Evolutionary conservation across 1,140 invertebrate species (phyloP).

Genomic region (Ceratoteleas bidentatus): DNA sequence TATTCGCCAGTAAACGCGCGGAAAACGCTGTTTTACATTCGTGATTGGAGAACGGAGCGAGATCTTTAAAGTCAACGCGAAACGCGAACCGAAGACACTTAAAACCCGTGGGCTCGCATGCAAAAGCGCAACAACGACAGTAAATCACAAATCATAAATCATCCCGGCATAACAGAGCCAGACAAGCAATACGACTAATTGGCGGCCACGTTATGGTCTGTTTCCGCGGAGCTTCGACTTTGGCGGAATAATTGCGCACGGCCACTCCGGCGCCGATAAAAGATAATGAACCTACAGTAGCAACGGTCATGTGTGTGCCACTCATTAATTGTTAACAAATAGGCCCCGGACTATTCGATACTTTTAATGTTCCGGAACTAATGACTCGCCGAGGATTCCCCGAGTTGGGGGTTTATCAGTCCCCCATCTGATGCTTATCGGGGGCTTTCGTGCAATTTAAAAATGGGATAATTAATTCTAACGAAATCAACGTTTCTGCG

Average conservation of each 20-base stretch:
- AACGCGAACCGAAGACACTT: background rate
- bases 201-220: constrained; percentile 59
- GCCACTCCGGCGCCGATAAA: constrained; percentile 47
- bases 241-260: constrained; percentile 49
- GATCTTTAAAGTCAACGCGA: too few relatives aligned
- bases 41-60: constrained; percentile 5
- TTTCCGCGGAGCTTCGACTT: constrained; percentile 53
- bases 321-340: constrained; percentile 59
- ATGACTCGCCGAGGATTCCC: constrained; percentile 1
- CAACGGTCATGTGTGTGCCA: constrained; percentile 17
- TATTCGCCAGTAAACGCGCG: background rate
- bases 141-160: constrained; percentile 57
- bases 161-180: constrained; percentile 52
- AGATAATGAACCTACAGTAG: constrained; percentile 50
- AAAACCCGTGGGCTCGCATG: constrained; percentile 6
- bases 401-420: constrained; percentile 12
- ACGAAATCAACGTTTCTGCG: too few relatives aligned
- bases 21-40: constrained; percentile 19
- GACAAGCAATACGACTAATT: constrained; percentile 63
- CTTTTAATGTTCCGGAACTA: constrained; percentile 31
- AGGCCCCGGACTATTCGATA: constrained; percentile 21
- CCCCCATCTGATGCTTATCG: background rate
- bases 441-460: too few relatives aligned
- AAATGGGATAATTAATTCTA: too few relatives aligned
- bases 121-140: constrained; percentile 31